These are phyloP conservation scores for Phalacrocorax brasilianus DNA, from an alignment of 2,113 vertebrate genomes.

Conservation along the genomic window DNA sequence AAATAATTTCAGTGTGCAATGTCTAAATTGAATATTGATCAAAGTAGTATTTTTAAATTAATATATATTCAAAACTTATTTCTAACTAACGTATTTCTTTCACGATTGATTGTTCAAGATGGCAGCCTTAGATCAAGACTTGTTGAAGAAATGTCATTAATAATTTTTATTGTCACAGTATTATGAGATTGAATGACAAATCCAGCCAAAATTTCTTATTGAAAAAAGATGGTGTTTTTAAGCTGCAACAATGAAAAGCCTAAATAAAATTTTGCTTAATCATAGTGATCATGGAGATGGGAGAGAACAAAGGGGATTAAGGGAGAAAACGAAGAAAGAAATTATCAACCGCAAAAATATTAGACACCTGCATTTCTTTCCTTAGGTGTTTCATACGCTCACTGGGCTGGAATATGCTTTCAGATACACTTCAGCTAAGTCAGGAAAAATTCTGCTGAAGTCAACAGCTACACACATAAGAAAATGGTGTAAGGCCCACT, in stretches of 20 bases:
- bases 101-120: neutral
- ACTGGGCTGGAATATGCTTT: neutral
- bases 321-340: neutral
- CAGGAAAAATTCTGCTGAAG: slow-evolving; percentile 7
- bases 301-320: neutral
- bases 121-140: neutral
- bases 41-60: neutral
- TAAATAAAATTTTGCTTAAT: neutral
- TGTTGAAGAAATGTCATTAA: neutral
- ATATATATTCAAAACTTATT: neutral
- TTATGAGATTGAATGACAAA: neutral
- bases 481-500: neutral
- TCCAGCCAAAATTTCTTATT: neutral
- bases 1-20: neutral
- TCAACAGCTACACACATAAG: neutral
- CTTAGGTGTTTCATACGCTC: neutral
- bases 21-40: neutral
- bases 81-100: neutral
- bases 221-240: neutral
- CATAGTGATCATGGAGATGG: neutral
- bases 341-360: neutral
- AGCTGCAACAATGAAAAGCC: neutral
- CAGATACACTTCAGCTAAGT: neutral
- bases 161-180: neutral
- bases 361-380: neutral